A percentile compares a stretch with the other conserved stretches of the same genome.
phyloP scores from a whole-genome alignment of 2,113 vertebrate species.

The Oncorhynchus mykiss region DNA sequence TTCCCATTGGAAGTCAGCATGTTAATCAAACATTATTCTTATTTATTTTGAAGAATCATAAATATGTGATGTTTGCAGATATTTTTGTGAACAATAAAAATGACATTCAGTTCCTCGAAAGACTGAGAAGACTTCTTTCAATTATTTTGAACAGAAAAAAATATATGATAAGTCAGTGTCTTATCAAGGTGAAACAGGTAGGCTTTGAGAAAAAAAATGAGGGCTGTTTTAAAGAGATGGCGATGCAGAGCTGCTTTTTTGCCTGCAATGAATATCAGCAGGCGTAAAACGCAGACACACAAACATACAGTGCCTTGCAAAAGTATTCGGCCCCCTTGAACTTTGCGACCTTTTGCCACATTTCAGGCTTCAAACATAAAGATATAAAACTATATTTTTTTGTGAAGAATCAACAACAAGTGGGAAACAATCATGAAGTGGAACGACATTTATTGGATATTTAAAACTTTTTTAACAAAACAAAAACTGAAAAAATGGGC shows the following conservation, averaged over 20 bases:
- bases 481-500: too few species aligned
- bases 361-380: too few species aligned
- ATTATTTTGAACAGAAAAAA: conserved; percentile 20
- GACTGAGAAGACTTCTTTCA: conserved; percentile 33
- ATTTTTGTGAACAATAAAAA: conserved; percentile 74
- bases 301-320: background rate
- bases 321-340: too few species aligned
- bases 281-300: background rate
- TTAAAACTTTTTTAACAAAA: too few species aligned
- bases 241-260: background rate
- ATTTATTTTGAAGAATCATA: conserved; percentile 71
- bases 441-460: too few species aligned
- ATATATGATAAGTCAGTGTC: conserved; percentile 5
- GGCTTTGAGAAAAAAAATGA: background rate
- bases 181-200: conserved; percentile 30
- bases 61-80: conserved; percentile 61
- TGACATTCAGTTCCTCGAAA: conserved; percentile 66
- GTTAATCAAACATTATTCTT: conserved; percentile 66
- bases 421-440: too few species aligned
- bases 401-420: too few species aligned
- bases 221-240: background rate
- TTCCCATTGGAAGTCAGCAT: conserved; percentile 63
- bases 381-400: too few species aligned
- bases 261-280: background rate
- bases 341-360: too few species aligned